phyloP scores from a whole-genome alignment of 53 echinoderm and acorn worm genomes.

The Apostichopus leukothele region DNA sequence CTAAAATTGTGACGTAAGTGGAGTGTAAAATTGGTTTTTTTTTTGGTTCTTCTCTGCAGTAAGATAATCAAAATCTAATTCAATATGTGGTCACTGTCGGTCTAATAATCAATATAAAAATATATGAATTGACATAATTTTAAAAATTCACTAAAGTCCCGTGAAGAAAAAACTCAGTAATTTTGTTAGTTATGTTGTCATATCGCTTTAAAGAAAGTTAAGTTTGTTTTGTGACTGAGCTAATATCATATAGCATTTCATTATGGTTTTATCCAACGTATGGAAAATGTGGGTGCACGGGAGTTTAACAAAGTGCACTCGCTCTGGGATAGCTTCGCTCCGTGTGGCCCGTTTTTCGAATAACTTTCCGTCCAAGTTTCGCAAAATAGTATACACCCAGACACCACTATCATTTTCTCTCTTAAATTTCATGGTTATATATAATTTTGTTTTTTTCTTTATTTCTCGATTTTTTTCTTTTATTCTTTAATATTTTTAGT shows the following conservation, averaged over 20 bases:
- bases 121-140: too few relatives aligned
- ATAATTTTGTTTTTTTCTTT: neutral
- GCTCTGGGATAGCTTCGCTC: constrained; percentile 28
- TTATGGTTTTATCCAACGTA: constrained; percentile 2
- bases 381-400: neutral
- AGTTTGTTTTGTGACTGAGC: constrained; percentile 2
- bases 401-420: neutral
- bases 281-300: constrained; percentile 8
- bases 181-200: neutral
- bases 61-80: too few relatives aligned
- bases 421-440: neutral
- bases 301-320: constrained; percentile 42
- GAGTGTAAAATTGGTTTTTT: too few relatives aligned
- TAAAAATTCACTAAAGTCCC: too few relatives aligned
- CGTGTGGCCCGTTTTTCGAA: constrained; percentile 28
- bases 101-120: too few relatives aligned
- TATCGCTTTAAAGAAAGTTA: constrained; percentile 10
- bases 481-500: neutral
- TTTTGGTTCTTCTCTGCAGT: too few relatives aligned
- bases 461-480: neutral
- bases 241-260: neutral
- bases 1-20: too few relatives aligned
- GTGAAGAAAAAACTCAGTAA: too few relatives aligned
- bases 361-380: neutral
- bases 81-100: too few relatives aligned